phyloP scores from a whole-genome alignment of 1,140 invertebrate species.

The Drosophila sp. region DNA sequence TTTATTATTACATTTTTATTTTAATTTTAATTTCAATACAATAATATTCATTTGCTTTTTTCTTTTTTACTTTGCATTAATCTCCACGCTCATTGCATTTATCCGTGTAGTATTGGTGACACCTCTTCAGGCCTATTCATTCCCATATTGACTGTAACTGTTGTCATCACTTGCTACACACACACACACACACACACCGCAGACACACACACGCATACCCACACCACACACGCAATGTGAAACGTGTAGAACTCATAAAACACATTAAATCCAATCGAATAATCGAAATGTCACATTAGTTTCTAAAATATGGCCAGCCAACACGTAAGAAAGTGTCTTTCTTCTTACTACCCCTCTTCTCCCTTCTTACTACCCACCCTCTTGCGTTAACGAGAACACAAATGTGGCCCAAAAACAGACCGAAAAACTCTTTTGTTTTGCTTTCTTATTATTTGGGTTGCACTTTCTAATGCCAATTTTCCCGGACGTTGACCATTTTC shows the following conservation, averaged over 20 bases:
- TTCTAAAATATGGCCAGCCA: slow-evolving; percentile 82
- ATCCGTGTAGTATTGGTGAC: slow-evolving; percentile 41
- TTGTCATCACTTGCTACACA: slow-evolving; percentile 59
- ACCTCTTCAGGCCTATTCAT: slow-evolving; percentile 12
- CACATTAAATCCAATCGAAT: slow-evolving; percentile 85
- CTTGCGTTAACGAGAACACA: slow-evolving; percentile 63
- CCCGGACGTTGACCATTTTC: slow-evolving; percentile 48
- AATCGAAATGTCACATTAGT: slow-evolving; percentile 85
- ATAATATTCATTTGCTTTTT: too few species aligned
- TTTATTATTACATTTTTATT: background rate
- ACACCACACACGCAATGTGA: slow-evolving; percentile 31
- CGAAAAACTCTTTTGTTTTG: slow-evolving; percentile 61
- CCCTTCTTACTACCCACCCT: background rate
- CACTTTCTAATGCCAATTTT: slow-evolving; percentile 65
- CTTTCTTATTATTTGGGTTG: slow-evolving; percentile 37
- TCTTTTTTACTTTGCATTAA: too few species aligned
- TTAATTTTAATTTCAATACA: slow-evolving; percentile 4
- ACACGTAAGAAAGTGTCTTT: slow-evolving; percentile 66
- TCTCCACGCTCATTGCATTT: slow-evolving; percentile 62
- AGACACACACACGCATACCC: slow-evolving; percentile 26
- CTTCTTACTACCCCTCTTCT: background rate
- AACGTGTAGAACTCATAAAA: slow-evolving; percentile 84
- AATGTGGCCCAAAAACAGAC: slow-evolving; percentile 60
- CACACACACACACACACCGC: background rate
- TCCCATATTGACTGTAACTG: slow-evolving; percentile 5